Conservation (phyloP, 2,888 invertebrate genomes). For the Hydropsyche betteni region DNA sequence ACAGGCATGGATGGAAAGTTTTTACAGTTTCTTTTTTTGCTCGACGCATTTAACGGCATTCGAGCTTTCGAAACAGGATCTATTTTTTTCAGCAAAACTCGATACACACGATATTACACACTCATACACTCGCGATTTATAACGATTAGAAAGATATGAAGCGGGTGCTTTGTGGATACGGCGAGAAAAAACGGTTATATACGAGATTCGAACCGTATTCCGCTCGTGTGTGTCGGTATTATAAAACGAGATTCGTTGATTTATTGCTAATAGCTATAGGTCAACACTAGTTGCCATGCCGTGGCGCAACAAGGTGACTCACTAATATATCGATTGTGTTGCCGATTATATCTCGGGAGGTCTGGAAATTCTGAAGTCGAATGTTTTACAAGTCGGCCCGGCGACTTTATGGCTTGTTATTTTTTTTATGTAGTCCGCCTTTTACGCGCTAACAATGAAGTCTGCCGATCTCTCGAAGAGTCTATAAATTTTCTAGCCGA, state of each 20-base stretch:
- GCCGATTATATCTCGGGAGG: conserved; percentile 8
- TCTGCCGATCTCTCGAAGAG: not conserved
- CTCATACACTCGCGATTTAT: not conserved
- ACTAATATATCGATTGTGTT: conserved; percentile 27
- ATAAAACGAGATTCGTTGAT: conserved; percentile 34
- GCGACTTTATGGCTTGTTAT: conserved; percentile 20
- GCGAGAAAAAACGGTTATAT: too few species aligned
- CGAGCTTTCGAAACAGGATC: conserved; percentile 29
- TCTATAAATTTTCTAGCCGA: not conserved
- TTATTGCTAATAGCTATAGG: conserved; percentile 39
- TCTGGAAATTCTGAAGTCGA: not conserved
- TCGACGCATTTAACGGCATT: not conserved
- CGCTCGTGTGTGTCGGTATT: not conserved
- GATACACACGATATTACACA: not conserved
- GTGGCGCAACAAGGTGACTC: conserved; percentile 31
- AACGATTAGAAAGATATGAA: conserved; percentile 17
- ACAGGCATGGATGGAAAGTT: not conserved
- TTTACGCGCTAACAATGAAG: not conserved
- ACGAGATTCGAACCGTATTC: too few species aligned
- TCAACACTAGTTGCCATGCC: conserved; percentile 29
- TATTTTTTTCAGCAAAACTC: conserved; percentile 20
- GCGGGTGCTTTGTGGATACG: too few species aligned
- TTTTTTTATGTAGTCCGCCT: conserved; percentile 1
- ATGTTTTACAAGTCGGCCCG: conserved; percentile 9
- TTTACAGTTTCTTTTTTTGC: conserved; percentile 8